These are phyloP conservation scores for Poecile montanus DNA, from an alignment of 2,797 vertebrate genomes.

Conservation along the genomic window DNA sequence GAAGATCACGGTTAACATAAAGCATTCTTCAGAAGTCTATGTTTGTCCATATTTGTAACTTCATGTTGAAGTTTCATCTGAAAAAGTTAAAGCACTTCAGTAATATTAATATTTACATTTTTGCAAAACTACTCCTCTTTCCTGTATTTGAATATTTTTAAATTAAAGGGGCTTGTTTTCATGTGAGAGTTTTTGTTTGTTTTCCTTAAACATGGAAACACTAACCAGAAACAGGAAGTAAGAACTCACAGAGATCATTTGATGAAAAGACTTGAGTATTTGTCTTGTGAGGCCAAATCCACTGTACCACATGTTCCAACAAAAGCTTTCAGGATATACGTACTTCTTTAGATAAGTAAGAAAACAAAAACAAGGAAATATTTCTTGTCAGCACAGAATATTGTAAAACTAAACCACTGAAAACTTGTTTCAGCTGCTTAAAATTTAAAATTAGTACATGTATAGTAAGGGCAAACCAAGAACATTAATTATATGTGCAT, in stretches of 20 bases:
- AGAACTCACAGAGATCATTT: neutral
- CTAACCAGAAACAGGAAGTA: neutral
- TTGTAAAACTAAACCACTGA: neutral
- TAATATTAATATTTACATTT: neutral
- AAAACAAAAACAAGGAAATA: neutral
- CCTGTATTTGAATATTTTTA: neutral
- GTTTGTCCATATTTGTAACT: neutral
- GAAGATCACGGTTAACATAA: neutral
- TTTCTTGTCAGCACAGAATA: neutral
- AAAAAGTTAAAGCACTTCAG: neutral
- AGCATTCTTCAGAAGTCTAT: neutral
- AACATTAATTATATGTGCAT: neutral
- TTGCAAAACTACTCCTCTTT: neutral
- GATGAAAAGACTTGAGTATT: neutral
- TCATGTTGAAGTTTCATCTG: neutral
- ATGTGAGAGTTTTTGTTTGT: rapidly evolving
- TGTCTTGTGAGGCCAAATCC: neutral
- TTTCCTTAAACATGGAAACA: neutral
- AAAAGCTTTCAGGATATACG: neutral
- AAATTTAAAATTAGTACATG: neutral
- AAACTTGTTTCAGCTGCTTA: neutral
- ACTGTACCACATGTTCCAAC: neutral
- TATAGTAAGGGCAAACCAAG: neutral
- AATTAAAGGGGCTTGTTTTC: neutral
- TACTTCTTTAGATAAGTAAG: neutral